Percentiles rank a stretch among this genome's conserved stretches.
Conservation (phyloP, 2,113 vertebrate species). For the Sinocyclocheilus maitianheensis region DNA sequence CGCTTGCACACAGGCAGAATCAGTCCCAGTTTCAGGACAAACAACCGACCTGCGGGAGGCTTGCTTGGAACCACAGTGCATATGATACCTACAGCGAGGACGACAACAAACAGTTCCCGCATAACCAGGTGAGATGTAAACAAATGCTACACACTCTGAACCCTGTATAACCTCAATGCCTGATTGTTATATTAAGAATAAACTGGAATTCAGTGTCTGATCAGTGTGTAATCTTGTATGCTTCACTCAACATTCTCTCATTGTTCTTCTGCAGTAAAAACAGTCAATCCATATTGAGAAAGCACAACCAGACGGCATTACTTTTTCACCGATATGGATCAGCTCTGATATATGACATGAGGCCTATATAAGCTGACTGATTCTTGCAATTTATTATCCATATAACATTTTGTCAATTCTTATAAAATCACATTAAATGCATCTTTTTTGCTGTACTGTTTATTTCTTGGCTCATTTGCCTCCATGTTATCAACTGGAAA, state of each 20-base stretch:
- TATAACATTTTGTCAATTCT: background rate
- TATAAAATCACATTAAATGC: background rate
- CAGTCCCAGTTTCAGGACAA: constrained; percentile 48
- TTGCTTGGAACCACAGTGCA: constrained; percentile 58
- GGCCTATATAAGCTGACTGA: background rate
- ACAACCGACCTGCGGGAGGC: constrained; percentile 34
- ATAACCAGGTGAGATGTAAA: constrained; percentile 40
- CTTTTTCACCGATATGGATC: background rate
- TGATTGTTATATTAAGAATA: background rate
- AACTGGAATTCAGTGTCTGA: background rate
- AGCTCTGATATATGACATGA: background rate
- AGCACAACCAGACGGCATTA: background rate
- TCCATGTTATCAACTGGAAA: background rate
- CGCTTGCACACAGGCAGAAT: constrained; percentile 63
- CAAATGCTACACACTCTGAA: background rate
- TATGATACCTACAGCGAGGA: constrained; percentile 39
- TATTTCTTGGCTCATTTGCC: background rate
- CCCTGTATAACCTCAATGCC: background rate
- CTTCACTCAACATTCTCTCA: background rate
- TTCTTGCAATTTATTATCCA: background rate
- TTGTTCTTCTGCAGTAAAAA: background rate
- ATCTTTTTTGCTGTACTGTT: background rate
- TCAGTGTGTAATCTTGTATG: background rate
- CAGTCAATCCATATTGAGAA: background rate
- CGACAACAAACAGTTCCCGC: background rate